Percentiles rank a stretch among this genome's conserved stretches.
These are phyloP conservation scores for Rhinoderma darwinii DNA, from an alignment of 2,113 vertebrate genomes.

Conservation along the genomic window DNA sequence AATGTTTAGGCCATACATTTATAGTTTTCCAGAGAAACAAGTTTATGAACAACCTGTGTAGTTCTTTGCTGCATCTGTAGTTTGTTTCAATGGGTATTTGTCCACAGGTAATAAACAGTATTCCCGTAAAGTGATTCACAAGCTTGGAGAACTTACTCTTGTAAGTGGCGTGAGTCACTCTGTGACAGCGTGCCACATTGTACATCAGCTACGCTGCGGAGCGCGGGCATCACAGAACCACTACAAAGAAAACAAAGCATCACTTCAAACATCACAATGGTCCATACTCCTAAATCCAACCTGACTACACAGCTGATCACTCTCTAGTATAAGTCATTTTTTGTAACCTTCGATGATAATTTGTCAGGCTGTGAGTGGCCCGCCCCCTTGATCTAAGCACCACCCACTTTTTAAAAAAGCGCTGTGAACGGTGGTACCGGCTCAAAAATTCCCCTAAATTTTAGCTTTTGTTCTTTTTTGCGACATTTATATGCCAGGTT, in stretches of 20 bases:
- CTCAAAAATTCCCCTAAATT: too few relatives aligned
- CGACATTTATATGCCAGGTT: too few relatives aligned
- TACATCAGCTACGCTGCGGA: not conserved
- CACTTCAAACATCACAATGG: not conserved
- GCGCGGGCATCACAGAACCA: not conserved
- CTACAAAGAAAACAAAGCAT: not conserved
- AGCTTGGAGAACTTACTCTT: not conserved
- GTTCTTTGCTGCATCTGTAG: not conserved
- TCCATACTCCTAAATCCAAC: not conserved
- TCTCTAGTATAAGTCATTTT: not conserved
- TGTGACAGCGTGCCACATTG: not conserved
- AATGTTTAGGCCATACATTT: not conserved
- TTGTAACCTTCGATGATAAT: too few relatives aligned
- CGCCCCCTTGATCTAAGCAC: too few relatives aligned
- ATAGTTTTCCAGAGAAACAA: not conserved
- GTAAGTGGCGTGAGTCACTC: slow-evolving; percentile 22
- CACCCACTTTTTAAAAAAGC: too few relatives aligned
- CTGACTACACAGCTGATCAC: not conserved
- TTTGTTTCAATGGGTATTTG: slow-evolving; percentile 1
- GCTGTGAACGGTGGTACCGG: too few relatives aligned
- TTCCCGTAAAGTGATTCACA: slow-evolving; percentile 47
- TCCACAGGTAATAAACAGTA: slow-evolving; percentile 22
- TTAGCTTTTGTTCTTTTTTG: too few relatives aligned
- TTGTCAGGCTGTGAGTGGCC: too few relatives aligned
- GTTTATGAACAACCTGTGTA: not conserved